These are phyloP conservation scores for Zosterops borbonicus DNA, from an alignment of 2,113 vertebrate genomes.

Conservation along the genomic window DNA sequence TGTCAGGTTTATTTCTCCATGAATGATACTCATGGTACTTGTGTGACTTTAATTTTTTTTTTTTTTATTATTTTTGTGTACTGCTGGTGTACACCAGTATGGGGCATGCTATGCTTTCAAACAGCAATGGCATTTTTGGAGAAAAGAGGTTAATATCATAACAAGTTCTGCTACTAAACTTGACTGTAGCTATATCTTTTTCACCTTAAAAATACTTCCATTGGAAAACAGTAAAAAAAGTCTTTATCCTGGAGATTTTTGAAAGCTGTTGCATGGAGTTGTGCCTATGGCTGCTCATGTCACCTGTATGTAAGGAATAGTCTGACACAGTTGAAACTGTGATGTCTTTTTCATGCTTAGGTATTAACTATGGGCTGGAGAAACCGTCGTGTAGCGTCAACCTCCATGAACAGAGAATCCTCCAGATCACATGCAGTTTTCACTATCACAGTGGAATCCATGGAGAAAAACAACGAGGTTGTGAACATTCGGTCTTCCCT, in stretches of 20 bases:
- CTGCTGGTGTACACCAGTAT: background rate
- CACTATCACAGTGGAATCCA: slow-evolving; percentile 91
- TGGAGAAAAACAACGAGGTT: slow-evolving; percentile 84
- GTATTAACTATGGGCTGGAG: slow-evolving; percentile 92
- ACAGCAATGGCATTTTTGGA: background rate
- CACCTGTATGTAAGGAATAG: background rate
- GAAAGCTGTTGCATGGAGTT: background rate
- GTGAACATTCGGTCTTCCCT: slow-evolving; percentile 92
- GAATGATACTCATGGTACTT: background rate
- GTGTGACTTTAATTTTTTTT: background rate
- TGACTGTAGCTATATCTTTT: background rate
- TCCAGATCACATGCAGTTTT: slow-evolving; percentile 96
- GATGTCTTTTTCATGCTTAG: slow-evolving; percentile 60
- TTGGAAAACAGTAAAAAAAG: background rate
- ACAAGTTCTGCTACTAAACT: background rate
- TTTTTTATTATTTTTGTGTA: background rate
- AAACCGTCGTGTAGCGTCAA: slow-evolving; percentile 92
- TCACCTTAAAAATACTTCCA: background rate
- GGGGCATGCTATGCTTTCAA: background rate
- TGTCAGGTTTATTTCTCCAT: background rate
- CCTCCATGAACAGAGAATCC: slow-evolving; percentile 97
- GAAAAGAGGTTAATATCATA: background rate
- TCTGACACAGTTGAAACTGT: background rate
- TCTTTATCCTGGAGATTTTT: background rate
- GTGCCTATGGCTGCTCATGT: background rate